Base-by-base conservation (phyloP, 2,888 invertebrate species). In the Thymelicus sylvestris region DNA sequence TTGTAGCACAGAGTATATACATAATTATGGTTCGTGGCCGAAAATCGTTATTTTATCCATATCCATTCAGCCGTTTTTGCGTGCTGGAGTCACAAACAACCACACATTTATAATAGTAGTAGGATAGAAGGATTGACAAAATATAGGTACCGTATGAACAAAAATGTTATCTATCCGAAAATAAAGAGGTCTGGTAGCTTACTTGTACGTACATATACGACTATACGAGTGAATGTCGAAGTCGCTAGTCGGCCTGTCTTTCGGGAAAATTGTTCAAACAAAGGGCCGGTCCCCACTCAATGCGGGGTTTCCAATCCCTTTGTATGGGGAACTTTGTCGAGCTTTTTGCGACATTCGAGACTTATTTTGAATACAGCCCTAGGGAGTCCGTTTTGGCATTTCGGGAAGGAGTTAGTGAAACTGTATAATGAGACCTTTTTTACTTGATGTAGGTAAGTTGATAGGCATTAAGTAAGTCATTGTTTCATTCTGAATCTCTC, bases 261-360 rank as follows among this genome's bases (percentile, higher is more conserved):
- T 31, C 13, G 57, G 24, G 57, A 31, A 57, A 57, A 57, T 31
- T 57, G 57, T 57, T 57, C 57, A 57, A 57, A 57, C 57, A 57
- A 57, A 57, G 57, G 57, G 57, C 31, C 8, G 31, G 31, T 52
- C 57, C 57, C 57, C 12, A 24, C 57, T 31, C 57, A 24, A 57
- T 57, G 31, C 57, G 31, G 57, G 13, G 57, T 12, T 57, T 31
- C 7, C 24, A 57, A 13, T 57, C 31, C 57, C 24, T 13, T 24
- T 57, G 57, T 57, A 57, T 31, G 57, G 57, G 31, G 31, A 24
- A 31, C 57, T 31, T 57, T 57, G 2, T 13, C 57, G 5, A 13
- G 57, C 31, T 31, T 57, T 57, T 52, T 52, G 50, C 57, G 12
- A 24, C 57, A 57, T 57, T 57, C 31, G 57, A 57, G 31, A 12